A percentile compares a stretch with the other conserved stretches of the same genome.
phyloP scores from a whole-genome alignment of 2,888 invertebrate genomes.

The Hartigia nigra region DNA sequence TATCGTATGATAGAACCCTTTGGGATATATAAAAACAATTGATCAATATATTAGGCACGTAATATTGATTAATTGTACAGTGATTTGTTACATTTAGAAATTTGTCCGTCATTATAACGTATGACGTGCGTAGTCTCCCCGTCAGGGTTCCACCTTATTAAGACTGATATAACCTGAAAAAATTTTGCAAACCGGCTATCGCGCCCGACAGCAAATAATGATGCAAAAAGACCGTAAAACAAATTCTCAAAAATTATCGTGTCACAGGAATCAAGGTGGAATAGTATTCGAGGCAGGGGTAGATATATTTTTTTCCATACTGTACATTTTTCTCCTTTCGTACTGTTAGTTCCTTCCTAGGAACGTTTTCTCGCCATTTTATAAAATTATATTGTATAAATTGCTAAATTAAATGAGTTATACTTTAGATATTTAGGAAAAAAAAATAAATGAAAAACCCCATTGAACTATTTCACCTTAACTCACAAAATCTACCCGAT shows the following conservation, averaged over 20 bases:
- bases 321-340: background rate
- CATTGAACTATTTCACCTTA: background rate
- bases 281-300: background rate
- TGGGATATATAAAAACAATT: background rate
- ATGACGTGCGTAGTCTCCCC: slow-evolving; percentile 35
- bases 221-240: slow-evolving; percentile 3
- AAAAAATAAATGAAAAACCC: background rate
- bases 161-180: slow-evolving; percentile 45
- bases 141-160: slow-evolving; percentile 39
- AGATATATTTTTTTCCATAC: slow-evolving; percentile 12
- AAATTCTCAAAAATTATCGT: background rate
- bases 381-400: background rate
- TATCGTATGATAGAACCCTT: background rate
- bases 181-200: slow-evolving; percentile 17
- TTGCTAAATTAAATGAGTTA: background rate
- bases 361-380: background rate
- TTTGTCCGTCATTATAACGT: background rate
- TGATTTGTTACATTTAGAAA: background rate
- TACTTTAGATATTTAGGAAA: background rate
- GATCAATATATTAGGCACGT: background rate
- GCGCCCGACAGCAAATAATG: background rate
- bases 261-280: slow-evolving; percentile 8
- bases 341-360: background rate
- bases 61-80: background rate
- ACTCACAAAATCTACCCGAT: background rate